These are phyloP conservation scores for Dolichotis patagonum DNA, from an alignment of 2,113 vertebrate species.

Conservation along the genomic window DNA sequence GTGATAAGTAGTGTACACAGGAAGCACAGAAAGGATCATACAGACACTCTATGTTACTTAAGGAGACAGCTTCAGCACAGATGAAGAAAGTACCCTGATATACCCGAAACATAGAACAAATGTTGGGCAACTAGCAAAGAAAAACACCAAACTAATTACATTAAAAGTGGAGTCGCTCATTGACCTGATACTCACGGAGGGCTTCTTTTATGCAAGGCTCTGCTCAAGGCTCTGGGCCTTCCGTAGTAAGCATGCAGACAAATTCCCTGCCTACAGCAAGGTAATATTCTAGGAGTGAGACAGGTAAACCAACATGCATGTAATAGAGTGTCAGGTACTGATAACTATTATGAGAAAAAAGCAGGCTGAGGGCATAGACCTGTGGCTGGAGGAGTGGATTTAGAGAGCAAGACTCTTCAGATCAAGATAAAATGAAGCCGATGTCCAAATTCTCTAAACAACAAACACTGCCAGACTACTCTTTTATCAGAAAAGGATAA, in stretches of 20 bases:
- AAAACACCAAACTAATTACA: neutral
- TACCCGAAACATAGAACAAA: neutral
- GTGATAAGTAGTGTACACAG: neutral
- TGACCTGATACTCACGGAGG: neutral
- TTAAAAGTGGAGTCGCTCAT: neutral
- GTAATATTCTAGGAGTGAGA: neutral
- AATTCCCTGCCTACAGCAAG: neutral
- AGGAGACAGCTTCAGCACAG: neutral
- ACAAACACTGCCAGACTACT: neutral
- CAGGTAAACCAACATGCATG: neutral
- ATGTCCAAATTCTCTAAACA: neutral
- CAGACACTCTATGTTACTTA: neutral
- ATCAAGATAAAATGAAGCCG: neutral
- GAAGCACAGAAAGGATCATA: neutral
- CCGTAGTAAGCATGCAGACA: neutral
- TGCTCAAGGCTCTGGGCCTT: neutral
- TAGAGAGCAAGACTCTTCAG: neutral
- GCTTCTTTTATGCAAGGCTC: neutral
- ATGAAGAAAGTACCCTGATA: neutral
- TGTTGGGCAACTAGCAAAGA: neutral
- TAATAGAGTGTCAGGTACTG: neutral
- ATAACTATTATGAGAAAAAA: neutral
- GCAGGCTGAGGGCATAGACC: neutral
- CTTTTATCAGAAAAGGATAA: neutral
- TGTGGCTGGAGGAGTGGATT: neutral